phyloP scores from a whole-genome alignment of 92 coral and sea anemone genomes.

The Meandrina meandrites region DNA sequence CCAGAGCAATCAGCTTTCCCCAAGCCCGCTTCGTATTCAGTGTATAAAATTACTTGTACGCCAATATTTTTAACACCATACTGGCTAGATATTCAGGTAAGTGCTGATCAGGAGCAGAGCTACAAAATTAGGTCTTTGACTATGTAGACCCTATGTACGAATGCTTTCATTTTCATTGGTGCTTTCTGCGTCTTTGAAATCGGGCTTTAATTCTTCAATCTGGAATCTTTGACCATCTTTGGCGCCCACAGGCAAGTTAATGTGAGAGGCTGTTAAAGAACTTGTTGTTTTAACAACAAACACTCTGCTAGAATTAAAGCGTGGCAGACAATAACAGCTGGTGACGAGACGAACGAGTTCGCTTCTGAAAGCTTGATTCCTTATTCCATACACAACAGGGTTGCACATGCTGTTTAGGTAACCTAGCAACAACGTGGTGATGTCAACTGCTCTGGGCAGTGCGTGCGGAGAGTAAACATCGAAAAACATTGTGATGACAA shows the following conservation, averaged over 20 bases:
- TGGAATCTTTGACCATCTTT: neutral
- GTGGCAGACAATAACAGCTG: neutral
- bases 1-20: too few species aligned
- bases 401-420: constrained; percentile 72
- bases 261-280: neutral
- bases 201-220: neutral
- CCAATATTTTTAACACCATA: too few species aligned
- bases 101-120: too few species aligned
- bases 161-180: too few species aligned
- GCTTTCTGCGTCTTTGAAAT: too few species aligned
- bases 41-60: too few species aligned
- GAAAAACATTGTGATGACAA: constrained; percentile 76
- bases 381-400: constrained; percentile 67
- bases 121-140: too few species aligned
- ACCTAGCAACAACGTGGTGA: constrained; percentile 72
- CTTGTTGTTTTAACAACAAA: neutral
- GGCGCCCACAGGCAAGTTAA: neutral
- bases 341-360: constrained; percentile 34
- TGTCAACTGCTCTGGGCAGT: constrained; percentile 67
- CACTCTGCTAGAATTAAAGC: neutral
- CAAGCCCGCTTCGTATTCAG: too few species aligned
- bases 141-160: too few species aligned
- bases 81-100: too few species aligned
- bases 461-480: constrained; percentile 54
- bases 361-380: constrained; percentile 53